Conservation (phyloP, 2,888 invertebrate genomes). For the Conomelus anceps region DNA sequence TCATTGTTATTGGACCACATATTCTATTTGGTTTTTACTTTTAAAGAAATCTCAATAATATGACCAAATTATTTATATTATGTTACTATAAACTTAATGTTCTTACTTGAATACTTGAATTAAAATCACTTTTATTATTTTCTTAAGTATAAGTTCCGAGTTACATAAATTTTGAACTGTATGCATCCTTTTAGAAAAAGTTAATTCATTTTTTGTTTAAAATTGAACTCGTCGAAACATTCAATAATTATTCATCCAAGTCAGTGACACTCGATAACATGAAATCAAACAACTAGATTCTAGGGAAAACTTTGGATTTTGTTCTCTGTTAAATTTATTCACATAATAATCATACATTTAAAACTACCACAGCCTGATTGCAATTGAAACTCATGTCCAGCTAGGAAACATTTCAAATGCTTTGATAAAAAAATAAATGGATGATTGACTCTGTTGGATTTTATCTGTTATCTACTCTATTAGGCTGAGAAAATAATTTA, state of each 20-base stretch:
- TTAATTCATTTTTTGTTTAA: too few species aligned
- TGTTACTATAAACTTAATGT: too few species aligned
- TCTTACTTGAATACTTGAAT: too few species aligned
- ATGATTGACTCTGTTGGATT: neutral
- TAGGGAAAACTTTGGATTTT: neutral
- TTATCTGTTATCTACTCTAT: neutral
- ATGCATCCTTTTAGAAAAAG: too few species aligned
- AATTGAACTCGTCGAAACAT: neutral
- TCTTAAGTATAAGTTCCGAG: too few species aligned
- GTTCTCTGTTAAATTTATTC: neutral
- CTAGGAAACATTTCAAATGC: neutral
- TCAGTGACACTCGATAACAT: neutral
- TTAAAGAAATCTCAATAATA: too few species aligned
- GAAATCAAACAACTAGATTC: neutral
- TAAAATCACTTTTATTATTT: too few species aligned
- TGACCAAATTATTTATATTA: too few species aligned
- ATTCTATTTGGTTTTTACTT: too few species aligned
- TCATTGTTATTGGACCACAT: neutral
- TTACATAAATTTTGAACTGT: too few species aligned
- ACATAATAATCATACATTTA: neutral
- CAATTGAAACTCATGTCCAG: neutral
- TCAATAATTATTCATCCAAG: neutral
- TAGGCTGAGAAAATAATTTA: neutral
- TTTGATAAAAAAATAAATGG: neutral
- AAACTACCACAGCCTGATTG: neutral